Evolutionary conservation across 1,140 invertebrate genomes (phyloP), one percentile per base, ranked within the genome.

Genomic region (Hypsibius dujardini): DNA sequence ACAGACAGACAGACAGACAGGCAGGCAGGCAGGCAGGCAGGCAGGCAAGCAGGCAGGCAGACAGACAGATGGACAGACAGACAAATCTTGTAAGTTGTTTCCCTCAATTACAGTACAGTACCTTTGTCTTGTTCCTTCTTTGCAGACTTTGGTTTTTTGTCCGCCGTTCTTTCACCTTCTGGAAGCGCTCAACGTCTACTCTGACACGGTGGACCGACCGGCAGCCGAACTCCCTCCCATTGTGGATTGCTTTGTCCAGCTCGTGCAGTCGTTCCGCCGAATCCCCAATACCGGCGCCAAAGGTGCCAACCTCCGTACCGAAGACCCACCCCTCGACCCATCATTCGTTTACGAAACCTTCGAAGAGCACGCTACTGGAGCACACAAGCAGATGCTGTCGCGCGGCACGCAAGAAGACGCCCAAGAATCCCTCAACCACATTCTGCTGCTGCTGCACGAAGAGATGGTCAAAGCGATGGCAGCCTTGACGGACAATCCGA

Each of bases 151-250:
- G 62, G 42, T 67, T 14, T 67, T 67, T 42, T 67, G 62, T 42
- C 62, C 62, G 7, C 62, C 62, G 62, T 67, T 67, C 62, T 67
- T 67, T 42, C 62, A 42, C 62, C 45, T 67, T 14, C 7, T 67
- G 42, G 62, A 67, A 42, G 7, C 62, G 3, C 42, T 67, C 3
- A 42, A 67, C 45, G 62, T 67, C 3, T 3, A 7, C 3, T 14
- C 62, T 3, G 7, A 67, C 7, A 42, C 12, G 3, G 7, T 14
- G 3, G 62, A 67, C 45, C 7, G 42, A 14, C 62, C 3, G 42
- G 7, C 3, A 3, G 62, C 62, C 62, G 3, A 14, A 14, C 62
- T 67, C 45, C 62, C 62, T 12, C 62, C 62, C 12, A 42, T 67
- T 14, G 45, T 42, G 12, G 62, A 7, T 3, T 7, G 7, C 3